These are phyloP conservation scores for Eretmocerus hayati DNA, from an alignment of 2,888 invertebrate genomes.

Conservation along the genomic window DNA sequence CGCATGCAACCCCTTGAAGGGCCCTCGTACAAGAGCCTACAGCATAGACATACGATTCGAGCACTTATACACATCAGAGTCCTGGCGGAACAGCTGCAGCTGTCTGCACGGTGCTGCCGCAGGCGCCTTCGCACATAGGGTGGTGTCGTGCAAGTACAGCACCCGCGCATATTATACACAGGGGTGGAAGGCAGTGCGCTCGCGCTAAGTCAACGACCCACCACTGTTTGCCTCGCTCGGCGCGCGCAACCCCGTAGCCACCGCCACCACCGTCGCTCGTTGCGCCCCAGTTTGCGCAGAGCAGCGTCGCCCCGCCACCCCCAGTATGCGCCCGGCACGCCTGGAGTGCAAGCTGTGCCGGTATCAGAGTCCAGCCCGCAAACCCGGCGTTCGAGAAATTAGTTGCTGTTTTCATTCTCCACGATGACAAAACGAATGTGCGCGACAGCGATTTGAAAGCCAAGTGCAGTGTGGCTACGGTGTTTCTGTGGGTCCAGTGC, in stretches of 20 bases:
- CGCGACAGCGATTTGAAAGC: no score
- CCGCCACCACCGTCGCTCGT: neutral
- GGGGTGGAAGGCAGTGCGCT: conserved; percentile 14
- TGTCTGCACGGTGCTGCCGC: neutral
- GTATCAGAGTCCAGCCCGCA: neutral
- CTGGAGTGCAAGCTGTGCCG: neutral
- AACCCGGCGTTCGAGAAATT: no score
- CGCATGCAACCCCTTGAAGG: no score
- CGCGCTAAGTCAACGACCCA: conserved; percentile 19
- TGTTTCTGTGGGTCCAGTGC: no score
- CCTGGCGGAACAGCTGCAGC: no score
- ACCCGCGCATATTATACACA: no score
- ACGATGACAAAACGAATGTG: no score
- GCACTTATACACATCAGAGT: no score
- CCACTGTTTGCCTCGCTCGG: conserved; percentile 38
- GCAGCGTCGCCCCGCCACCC: neutral
- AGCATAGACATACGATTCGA: no score
- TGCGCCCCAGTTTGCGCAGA: neutral
- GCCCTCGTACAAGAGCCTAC: no score
- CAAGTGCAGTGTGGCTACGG: no score
- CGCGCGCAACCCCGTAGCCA: conserved; percentile 1
- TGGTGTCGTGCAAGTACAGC: neutral
- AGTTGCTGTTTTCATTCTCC: no score
- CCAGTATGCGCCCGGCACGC: neutral
- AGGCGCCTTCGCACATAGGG: neutral